phyloP scores from a whole-genome alignment of 2,888 invertebrate species.

The Dendrolimus pini region DNA sequence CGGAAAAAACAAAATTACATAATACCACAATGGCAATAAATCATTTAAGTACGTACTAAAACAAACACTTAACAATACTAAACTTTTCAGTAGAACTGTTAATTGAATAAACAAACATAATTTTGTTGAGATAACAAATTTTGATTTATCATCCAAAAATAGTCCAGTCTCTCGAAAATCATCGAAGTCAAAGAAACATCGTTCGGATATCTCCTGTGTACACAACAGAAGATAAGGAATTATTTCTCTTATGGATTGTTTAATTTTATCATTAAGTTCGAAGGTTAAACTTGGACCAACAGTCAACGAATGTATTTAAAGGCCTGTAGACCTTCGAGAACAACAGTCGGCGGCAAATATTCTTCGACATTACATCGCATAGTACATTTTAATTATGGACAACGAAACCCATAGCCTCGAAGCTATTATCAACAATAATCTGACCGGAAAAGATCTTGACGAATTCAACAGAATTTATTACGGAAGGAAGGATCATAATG shows the following conservation, averaged over 20 bases:
- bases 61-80: too few species aligned
- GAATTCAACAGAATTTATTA: conserved; percentile 68
- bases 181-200: conserved; percentile 9
- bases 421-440: conserved; percentile 57
- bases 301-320: conserved; percentile 50
- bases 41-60: too few species aligned
- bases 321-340: conserved; percentile 22
- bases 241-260: conserved; percentile 41
- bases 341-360: conserved; percentile 29
- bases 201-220: conserved; percentile 20
- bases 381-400: conserved; percentile 38
- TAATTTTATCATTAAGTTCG: conserved; percentile 48
- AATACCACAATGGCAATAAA: too few species aligned
- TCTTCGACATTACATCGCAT: conserved; percentile 17
- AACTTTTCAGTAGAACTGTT: too few species aligned
- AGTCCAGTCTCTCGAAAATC: too few species aligned
- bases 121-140: too few species aligned
- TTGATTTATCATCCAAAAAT: too few species aligned
- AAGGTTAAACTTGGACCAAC: conserved; percentile 55
- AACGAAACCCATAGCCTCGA: conserved; percentile 64
- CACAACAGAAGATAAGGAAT: conserved; percentile 38
- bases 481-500: conserved; percentile 53
- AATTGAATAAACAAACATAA: too few species aligned
- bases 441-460: conserved; percentile 55
- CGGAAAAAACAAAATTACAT: too few species aligned